Percentiles rank a stretch among this genome's conserved stretches.
Evolutionary conservation across 1,140 invertebrate genomes (phyloP).

Genomic region (Aphelenchoides besseyi): DNA sequence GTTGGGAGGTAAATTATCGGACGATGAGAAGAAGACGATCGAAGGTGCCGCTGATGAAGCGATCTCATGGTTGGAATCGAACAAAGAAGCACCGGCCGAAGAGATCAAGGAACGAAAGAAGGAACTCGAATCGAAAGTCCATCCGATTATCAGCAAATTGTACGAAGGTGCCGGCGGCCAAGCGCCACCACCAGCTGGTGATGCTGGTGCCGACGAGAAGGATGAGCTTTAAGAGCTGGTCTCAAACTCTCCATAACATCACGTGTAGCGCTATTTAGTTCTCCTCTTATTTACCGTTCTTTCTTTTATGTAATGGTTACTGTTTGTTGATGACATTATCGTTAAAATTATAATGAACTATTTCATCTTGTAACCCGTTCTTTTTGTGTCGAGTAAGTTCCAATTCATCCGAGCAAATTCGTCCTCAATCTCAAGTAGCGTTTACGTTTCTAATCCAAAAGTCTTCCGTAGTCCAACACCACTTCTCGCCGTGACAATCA

Average conservation of each 20-base stretch:
- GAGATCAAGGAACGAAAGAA: slow-evolving; percentile 97
- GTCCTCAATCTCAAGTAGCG: too few species aligned
- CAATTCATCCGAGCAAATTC: too few species aligned
- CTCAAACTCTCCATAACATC: not conserved
- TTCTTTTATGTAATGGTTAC: not conserved
- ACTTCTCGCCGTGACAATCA: too few species aligned
- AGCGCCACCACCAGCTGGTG: slow-evolving; percentile 68
- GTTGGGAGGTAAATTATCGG: slow-evolving; percentile 83
- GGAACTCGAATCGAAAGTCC: slow-evolving; percentile 86
- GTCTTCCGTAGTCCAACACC: too few species aligned
- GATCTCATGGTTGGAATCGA: slow-evolving; percentile 96
- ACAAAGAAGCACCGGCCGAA: slow-evolving; percentile 86
- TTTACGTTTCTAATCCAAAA: too few species aligned
- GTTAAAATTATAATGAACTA: too few species aligned
- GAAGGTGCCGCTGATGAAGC: slow-evolving; percentile 88
- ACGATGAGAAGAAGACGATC: slow-evolving; percentile 90
- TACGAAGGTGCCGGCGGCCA: slow-evolving; percentile 80
- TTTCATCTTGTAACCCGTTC: too few species aligned
- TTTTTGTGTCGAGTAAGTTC: too few species aligned
- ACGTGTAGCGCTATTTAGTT: too few species aligned
- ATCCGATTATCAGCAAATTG: slow-evolving; percentile 90
- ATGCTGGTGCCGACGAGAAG: slow-evolving; percentile 56
- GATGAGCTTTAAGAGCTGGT: slow-evolving; percentile 55
- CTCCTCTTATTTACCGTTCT: not conserved
- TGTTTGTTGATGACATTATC: too few species aligned